Evolutionary conservation across 1,140 invertebrate genomes (phyloP), one percentile per base, ranked within the genome.

Genomic region (Drosophila kikkawai): DNA sequence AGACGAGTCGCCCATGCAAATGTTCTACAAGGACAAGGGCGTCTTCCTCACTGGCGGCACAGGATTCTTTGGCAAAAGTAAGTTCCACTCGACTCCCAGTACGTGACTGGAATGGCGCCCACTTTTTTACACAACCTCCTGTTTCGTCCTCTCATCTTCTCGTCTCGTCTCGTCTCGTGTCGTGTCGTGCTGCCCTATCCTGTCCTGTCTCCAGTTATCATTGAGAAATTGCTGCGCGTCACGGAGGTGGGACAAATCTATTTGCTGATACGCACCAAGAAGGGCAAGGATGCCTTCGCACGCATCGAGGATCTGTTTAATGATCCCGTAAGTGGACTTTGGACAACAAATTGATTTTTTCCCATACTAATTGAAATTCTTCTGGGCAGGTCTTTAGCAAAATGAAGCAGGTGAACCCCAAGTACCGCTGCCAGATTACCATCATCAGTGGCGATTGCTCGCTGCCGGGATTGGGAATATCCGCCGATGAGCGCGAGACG

Each of bases 171-270:
- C 37, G 19, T 65, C 44, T 70, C 17, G 56, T 29, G 51, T 36
- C 37, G 36, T 64, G 5, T 17, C 36, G 37, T 47, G 12, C 29
- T 17, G 26, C 39, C 9, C 7, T 17, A 17, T 26, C 5, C 39
- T 36, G 29, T 58, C 34, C 32, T 57, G 15, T 66, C 47, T 42
- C 26, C 74, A 94, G 94, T 94, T 51, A 93, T 98, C 32, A 95
- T 98, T 39, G 97, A 98, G 93, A 98, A 98, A 93, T 91, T 98
- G 48, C 93, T 98, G 26, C 94, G 97, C 60, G 95, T 95, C 29
- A 98, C 97, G 92, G 95, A 96, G 66, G 79, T 98, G 36, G 94
- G 95, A 42, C 95, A 94, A 34, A 95, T 98, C 74, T 98, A 96
- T 91, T 93, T 98, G 29, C 93, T 98, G 37, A 94, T 98, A 48